Percentiles rank a stretch among this genome's conserved stretches.
These are phyloP conservation scores for Drosophila watanabei DNA, from an alignment of 1,140 invertebrate genomes.

Conservation along the genomic window DNA sequence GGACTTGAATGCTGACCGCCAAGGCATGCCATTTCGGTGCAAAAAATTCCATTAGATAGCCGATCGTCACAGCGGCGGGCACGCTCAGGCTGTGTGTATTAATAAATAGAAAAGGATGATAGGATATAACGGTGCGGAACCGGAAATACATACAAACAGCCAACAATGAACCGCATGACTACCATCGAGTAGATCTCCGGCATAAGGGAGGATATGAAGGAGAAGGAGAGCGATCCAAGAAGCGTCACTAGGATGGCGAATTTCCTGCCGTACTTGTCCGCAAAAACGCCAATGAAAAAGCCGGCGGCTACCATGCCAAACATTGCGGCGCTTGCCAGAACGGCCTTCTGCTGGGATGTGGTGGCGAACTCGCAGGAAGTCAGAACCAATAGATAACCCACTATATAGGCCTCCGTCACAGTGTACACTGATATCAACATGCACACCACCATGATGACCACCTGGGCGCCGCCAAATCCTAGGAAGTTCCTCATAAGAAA, in stretches of 20 bases:
- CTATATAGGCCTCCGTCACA: slow-evolving; percentile 12
- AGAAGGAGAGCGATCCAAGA: not conserved
- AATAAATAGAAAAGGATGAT: no score
- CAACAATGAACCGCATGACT: not conserved
- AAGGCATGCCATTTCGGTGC: slow-evolving; percentile 2
- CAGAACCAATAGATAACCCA: slow-evolving; percentile 20
- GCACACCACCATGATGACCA: slow-evolving; percentile 3
- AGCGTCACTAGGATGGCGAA: no score
- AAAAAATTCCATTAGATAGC: slow-evolving; percentile 23
- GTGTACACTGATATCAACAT: not conserved
- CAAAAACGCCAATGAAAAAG: slow-evolving; percentile 24
- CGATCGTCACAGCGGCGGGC: slow-evolving; percentile 8
- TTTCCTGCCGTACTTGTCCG: slow-evolving; percentile 20
- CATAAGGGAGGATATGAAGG: slow-evolving; percentile 6
- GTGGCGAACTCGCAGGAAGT: slow-evolving; percentile 26
- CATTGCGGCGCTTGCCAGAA: slow-evolving; percentile 7
- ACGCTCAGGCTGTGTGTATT: slow-evolving; percentile 2
- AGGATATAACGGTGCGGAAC: not conserved
- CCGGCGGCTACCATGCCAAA: slow-evolving; percentile 23
- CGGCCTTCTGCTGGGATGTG: not conserved
- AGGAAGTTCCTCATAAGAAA: not conserved
- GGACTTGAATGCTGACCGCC: not conserved
- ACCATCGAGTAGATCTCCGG: slow-evolving; percentile 20
- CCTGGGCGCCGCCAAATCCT: slow-evolving; percentile 35
- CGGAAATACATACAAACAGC: slow-evolving; percentile 19